phyloP scores from a whole-genome alignment of 2,888 invertebrate species.

The Melikaiella ostensackeni region DNA sequence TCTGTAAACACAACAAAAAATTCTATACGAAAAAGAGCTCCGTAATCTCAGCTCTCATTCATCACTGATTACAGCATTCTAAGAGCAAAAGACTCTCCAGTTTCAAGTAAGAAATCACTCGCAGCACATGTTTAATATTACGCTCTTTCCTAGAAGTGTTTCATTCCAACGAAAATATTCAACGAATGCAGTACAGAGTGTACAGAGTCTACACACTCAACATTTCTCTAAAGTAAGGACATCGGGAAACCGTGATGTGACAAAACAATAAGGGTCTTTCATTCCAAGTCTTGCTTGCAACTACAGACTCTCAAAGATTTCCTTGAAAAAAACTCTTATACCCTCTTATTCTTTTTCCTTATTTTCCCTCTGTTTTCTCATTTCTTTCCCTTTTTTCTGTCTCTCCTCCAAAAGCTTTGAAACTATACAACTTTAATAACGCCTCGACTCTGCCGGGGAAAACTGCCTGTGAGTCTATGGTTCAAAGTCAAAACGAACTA shows the following conservation, averaged over 20 bases:
- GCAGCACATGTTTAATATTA: conserved; percentile 33
- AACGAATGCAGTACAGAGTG: conserved; percentile 9
- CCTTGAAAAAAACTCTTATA: conserved; percentile 51
- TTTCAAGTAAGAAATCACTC: conserved; percentile 14
- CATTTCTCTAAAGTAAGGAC: conserved; percentile 12
- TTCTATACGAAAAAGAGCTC: neutral
- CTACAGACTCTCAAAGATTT: conserved; percentile 63
- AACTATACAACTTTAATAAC: conserved; percentile 68
- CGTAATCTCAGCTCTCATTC: conserved; percentile 30
- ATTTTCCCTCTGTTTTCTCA: conserved; percentile 28
- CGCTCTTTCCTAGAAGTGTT: neutral
- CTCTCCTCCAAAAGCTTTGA: conserved; percentile 51
- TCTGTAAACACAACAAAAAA: conserved; percentile 35
- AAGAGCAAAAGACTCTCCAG: conserved; percentile 23
- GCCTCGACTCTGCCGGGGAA: conserved; percentile 39
- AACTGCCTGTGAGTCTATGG: neutral
- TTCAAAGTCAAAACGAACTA: conserved; percentile 25
- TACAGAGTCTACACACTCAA: no score
- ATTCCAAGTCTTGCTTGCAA: conserved; percentile 61
- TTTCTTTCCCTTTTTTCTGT: conserved; percentile 33
- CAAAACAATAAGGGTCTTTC: conserved; percentile 71
- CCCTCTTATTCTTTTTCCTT: conserved; percentile 40
- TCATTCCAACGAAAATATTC: conserved; percentile 9
- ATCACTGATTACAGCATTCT: conserved; percentile 28
- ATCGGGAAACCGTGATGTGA: conserved; percentile 47